Conservation (phyloP, 2,797 vertebrate species). For the Chaenodraco wilsoni region DNA sequence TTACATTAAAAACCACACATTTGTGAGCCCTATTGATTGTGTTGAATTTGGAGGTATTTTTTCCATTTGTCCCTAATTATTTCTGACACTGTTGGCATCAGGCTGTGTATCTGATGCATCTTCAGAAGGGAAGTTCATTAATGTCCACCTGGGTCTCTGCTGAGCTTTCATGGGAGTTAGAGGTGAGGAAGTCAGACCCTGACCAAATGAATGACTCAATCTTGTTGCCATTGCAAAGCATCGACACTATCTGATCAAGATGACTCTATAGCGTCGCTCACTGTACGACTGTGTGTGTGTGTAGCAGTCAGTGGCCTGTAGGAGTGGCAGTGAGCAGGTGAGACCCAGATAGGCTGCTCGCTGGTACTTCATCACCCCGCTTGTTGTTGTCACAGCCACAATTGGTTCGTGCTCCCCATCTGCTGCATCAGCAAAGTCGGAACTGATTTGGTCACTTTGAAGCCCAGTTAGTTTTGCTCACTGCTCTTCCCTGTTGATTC, state of each 20-base stretch:
- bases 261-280: conserved; percentile 13
- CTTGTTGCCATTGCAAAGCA: conserved; percentile 8
- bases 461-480: conserved; percentile 71
- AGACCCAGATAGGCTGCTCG: conserved; percentile 77
- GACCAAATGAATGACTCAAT: conserved; percentile 28
- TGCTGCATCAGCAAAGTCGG: conserved; percentile 81
- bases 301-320: conserved; percentile 40
- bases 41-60: no score
- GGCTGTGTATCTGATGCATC: conserved; percentile 10
- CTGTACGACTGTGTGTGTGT: conserved; percentile 41
- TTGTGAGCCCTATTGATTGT: no score
- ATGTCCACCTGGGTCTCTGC: conserved; percentile 1
- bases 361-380: conserved; percentile 81
- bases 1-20: no score
- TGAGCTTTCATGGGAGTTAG: conserved; percentile 8
- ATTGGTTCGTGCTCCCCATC: conserved; percentile 76
- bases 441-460: conserved; percentile 80
- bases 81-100: background rate
- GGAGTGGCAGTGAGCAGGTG: conserved; percentile 72
- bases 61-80: no score
- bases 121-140: conserved; percentile 25
- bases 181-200: conserved; percentile 22
- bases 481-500: conserved; percentile 66
- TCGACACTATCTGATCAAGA: conserved; percentile 38
- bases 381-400: conserved; percentile 83